Percentiles rank a stretch among this genome's conserved stretches.
These are phyloP conservation scores for Petaurus breviceps DNA, from an alignment of 2,113 vertebrate genomes.

Conservation along the genomic window DNA sequence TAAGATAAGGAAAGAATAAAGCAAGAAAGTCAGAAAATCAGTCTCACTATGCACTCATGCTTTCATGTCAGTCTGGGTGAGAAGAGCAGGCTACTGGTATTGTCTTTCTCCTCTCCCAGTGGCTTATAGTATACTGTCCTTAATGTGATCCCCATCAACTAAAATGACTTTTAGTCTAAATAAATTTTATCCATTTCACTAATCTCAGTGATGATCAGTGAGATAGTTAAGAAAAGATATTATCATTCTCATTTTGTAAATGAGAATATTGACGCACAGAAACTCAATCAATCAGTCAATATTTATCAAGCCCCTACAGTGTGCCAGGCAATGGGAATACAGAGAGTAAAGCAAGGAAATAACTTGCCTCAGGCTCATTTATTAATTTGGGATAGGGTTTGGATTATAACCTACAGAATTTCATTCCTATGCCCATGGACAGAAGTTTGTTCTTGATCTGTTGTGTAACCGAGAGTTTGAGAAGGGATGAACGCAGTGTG, in stretches of 20 bases:
- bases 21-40: not conserved
- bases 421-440: not conserved
- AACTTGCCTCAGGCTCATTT: not conserved
- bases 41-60: not conserved
- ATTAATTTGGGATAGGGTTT: not conserved
- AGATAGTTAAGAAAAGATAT: not conserved
- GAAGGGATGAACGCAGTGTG: not conserved
- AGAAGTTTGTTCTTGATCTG: not conserved
- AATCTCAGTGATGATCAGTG: not conserved
- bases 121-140: not conserved
- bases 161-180: not conserved
- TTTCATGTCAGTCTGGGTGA: not conserved
- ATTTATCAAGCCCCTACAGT: not conserved
- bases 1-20: not conserved
- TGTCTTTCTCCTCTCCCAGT: not conserved
- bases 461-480: not conserved
- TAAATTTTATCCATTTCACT: not conserved
- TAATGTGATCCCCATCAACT: not conserved
- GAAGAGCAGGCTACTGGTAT: not conserved
- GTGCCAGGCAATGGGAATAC: not conserved
- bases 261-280: not conserved
- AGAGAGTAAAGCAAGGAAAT: not conserved
- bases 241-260: not conserved
- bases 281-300: not conserved
- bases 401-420: not conserved